Evolutionary conservation across 2,113 vertebrate species (phyloP).

Genomic region (Cricetomys ansorgei): DNA sequence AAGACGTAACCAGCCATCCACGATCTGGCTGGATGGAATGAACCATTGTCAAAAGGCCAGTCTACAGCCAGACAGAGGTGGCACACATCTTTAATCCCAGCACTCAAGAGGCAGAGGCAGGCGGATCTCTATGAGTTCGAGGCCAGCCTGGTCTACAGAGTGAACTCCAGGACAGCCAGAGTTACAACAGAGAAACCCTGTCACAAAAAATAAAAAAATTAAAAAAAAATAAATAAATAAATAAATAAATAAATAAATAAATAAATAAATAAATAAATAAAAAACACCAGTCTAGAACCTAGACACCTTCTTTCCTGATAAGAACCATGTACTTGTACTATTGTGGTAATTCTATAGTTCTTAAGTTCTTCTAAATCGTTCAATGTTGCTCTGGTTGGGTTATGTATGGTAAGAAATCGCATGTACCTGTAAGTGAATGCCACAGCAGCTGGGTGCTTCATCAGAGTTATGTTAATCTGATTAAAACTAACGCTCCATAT

Average conservation of each 20-base stretch:
- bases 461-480: constrained; percentile 91
- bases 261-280: no score
- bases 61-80: no score
- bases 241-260: no score
- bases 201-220: no score
- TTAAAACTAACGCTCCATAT: constrained; percentile 78
- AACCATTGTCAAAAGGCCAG: constrained; percentile 96
- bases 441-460: constrained; percentile 95
- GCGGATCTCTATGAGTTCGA: no score
- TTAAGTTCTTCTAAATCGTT: constrained; percentile 98
- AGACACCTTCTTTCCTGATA: constrained; percentile 97
- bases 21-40: constrained; percentile 95
- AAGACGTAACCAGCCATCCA: constrained; percentile 95
- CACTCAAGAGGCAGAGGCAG: no score
- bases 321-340: constrained; percentile 94
- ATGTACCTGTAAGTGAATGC: constrained; percentile 98
- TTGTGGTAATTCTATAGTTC: constrained; percentile 94
- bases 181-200: no score
- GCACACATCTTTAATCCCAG: no score
- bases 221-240: no score
- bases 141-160: no score
- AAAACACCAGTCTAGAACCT: constrained; percentile 97
- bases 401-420: constrained; percentile 98
- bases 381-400: constrained; percentile 95
- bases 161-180: no score